Evolutionary conservation across 2,888 invertebrate species (phyloP), one percentile per base, ranked within the genome.

Genomic region (Incurvaria masculella): DNA sequence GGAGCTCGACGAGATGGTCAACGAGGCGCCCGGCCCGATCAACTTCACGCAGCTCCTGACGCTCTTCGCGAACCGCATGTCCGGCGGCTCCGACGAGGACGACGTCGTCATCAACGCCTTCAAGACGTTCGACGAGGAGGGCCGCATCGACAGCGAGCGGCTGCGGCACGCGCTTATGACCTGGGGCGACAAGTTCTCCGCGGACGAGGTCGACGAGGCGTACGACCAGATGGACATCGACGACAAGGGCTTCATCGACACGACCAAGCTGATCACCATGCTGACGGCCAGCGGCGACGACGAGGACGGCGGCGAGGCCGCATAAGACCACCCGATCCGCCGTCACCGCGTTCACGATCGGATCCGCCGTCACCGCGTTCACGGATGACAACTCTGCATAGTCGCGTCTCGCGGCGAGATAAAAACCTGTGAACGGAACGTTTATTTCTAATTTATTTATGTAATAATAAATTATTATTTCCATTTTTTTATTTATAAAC

Each of bases 41-140:
- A 95, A 94, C 84, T 95, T 95, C 85, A 95, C 95, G 62, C 94
- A 94, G 81, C 83, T 94, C 71, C 83, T 95, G 68, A 91, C 89
- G 66, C 84, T 95, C 63, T 95, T 95, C 82, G 94, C 93, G 68
- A 86, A 84, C 79, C 89, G 94, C 69, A 94, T 94, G 91, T 89
- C 92, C 65, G 90, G 91, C 62, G 91, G 91, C 59, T 88, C 89
- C 68, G 95, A 95, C 73, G 94, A 94, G 60, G 95, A 96, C 67
- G 93, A 91, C 58, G 91, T 92, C 64, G 92, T 95, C 72, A 86
- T 91, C 74, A 88, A 86, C 70, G 94, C 94, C 71, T 95, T 95
- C 87, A 89, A 87, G 79, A 87, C 91, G 71, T 95, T 94, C 82
- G 94, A 95, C 73, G 87, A 88, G 56, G 85, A 88, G 56, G 94